phyloP scores from a whole-genome alignment of 2,888 invertebrate species.

The Cactoblastis cactorum region DNA sequence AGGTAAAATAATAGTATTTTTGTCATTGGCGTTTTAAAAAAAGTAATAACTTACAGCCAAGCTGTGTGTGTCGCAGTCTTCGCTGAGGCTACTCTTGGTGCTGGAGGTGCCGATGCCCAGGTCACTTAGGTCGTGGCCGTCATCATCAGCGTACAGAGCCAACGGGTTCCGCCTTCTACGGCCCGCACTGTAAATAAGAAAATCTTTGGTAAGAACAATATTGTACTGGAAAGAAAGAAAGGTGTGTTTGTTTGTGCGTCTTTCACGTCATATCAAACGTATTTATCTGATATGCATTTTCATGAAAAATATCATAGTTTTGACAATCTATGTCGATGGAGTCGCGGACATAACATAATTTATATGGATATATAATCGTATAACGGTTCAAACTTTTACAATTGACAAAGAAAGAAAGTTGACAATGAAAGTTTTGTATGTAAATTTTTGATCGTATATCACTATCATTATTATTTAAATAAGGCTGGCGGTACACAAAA shows the following conservation, averaged over 20 bases:
- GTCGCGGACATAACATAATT: no score
- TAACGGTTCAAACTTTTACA: no score
- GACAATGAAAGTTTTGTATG: neutral
- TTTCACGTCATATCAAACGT: no score
- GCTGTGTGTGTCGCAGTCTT: slow-evolving; percentile 82
- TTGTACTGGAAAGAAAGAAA: neutral
- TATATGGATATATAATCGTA: no score
- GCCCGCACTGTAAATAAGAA: slow-evolving; percentile 57
- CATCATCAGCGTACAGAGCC: slow-evolving; percentile 88
- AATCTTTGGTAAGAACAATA: slow-evolving; percentile 2
- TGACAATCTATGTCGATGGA: no score
- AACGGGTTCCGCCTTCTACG: slow-evolving; percentile 77
- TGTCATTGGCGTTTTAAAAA: neutral
- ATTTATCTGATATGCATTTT: no score
- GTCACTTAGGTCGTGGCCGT: slow-evolving; percentile 90
- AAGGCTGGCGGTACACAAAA: neutral
- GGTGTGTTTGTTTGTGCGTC: no score
- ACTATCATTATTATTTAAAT: neutral
- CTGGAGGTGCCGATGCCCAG: slow-evolving; percentile 86
- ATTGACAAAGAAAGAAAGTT: neutral
- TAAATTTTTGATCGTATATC: neutral
- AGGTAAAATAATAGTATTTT: no score
- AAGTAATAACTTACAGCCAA: slow-evolving; percentile 74
- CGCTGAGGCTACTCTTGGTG: slow-evolving; percentile 82
- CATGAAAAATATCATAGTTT: no score